phyloP scores from a whole-genome alignment of 2,797 vertebrate species.

The Orientallactaga sibirica region DNA sequence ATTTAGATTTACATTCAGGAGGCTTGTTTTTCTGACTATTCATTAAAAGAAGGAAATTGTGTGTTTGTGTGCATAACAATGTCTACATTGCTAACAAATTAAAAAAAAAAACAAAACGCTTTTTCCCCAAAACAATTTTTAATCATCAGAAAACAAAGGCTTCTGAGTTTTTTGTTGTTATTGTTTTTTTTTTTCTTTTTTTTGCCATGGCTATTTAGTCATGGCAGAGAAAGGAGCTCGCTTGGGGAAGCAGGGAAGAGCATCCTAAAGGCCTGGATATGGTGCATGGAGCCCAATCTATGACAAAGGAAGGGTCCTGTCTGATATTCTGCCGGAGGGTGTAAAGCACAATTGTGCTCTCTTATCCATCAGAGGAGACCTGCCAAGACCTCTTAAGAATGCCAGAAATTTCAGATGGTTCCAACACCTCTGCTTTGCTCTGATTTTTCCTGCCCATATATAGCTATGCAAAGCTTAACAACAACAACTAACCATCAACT shows the following conservation, averaged over 20 bases:
- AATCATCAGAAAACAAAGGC: neutral
- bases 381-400: neutral
- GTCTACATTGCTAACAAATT: neutral
- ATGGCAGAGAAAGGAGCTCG: neutral
- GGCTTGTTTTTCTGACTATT: neutral
- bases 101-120: neutral
- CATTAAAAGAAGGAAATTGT: slow-evolving; percentile 10
- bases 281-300: neutral
- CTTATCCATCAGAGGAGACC: neutral
- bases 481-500: neutral
- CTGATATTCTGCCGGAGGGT: neutral
- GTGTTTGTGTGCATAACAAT: no score
- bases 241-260: neutral
- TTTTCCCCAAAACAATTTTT: slow-evolving; percentile 29
- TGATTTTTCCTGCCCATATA: no score
- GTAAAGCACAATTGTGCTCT: no score
- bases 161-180: neutral
- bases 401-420: neutral
- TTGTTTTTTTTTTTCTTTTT: neutral
- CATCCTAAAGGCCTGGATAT: neutral
- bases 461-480: neutral
- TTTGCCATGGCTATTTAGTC: neutral
- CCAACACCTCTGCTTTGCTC: neutral
- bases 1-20: neutral
- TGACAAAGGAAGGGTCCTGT: neutral